These are phyloP conservation scores for Ictidomys tridecemlineatus DNA, from an alignment of 2,113 vertebrate genomes.

Conservation along the genomic window DNA sequence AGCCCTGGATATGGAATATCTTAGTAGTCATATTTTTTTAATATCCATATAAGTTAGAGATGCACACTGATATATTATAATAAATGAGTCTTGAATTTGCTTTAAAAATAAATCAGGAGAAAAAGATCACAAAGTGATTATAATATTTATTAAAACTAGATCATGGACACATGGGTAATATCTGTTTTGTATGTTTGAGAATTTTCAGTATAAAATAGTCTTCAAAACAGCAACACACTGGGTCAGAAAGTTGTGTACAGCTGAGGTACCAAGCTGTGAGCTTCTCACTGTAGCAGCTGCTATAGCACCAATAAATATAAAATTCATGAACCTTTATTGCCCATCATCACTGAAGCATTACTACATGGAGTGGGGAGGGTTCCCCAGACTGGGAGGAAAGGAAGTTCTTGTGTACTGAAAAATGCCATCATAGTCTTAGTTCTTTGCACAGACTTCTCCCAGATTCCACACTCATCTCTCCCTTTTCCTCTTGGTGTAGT, in stretches of 20 bases:
- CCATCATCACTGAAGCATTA: not conserved
- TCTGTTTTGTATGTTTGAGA: not conserved
- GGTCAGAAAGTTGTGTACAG: slow-evolving; percentile 37
- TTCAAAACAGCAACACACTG: slow-evolving; percentile 19
- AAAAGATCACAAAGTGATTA: slow-evolving; percentile 2
- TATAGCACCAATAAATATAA: slow-evolving; percentile 33
- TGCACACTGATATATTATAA: not conserved
- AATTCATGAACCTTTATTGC: slow-evolving; percentile 58
- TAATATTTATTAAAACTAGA: slow-evolving; percentile 45
- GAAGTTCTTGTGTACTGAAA: not conserved
- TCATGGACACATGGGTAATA: not conserved
- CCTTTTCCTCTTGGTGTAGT: accelerated
- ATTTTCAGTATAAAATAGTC: slow-evolving; percentile 41
- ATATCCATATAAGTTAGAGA: slow-evolving; percentile 51
- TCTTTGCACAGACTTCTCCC: not conserved
- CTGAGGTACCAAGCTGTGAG: slow-evolving; percentile 65
- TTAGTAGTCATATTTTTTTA: slow-evolving; percentile 54
- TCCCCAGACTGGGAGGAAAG: not conserved
- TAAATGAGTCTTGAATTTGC: slow-evolving; percentile 5
- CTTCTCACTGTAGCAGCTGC: slow-evolving; percentile 59
- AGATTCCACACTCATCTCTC: not conserved
- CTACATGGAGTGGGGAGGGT: not conserved
- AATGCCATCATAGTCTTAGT: not conserved
- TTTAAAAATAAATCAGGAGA: slow-evolving; percentile 25
- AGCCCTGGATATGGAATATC: not conserved